A percentile compares a stretch with the other conserved stretches of the same genome.
Conservation (phyloP, 2,113 vertebrate genomes). For the Stigmatopora argus region DNA sequence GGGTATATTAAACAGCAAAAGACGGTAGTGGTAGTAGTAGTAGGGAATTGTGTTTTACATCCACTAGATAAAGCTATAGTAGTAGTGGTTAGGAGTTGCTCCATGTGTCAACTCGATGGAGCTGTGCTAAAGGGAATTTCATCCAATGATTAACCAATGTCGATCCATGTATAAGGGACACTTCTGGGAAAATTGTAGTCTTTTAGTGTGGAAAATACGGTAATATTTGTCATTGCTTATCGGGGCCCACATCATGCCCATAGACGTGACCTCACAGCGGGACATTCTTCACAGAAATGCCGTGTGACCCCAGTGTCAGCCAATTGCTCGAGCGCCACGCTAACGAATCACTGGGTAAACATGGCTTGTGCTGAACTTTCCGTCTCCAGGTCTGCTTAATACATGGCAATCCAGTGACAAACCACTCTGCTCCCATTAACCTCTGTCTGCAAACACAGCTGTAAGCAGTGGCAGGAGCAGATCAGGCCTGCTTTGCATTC, state of each 20-base stretch:
- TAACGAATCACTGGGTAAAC: conserved; percentile 49
- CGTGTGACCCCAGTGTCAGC: conserved; percentile 27
- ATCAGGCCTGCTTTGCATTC: conserved; percentile 48
- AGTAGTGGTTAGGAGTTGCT: too few species aligned
- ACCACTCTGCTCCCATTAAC: conserved; percentile 56
- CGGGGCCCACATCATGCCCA: neutral
- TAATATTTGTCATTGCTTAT: conserved; percentile 18
- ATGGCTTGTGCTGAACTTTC: conserved; percentile 49
- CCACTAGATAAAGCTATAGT: too few species aligned
- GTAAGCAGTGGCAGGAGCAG: neutral
- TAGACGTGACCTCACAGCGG: conserved; percentile 13
- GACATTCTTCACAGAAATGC: conserved; percentile 3
- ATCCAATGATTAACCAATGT: too few species aligned
- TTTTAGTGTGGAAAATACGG: too few species aligned
- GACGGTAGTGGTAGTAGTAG: too few species aligned
- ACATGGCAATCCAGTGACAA: conserved; percentile 50
- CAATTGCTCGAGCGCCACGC: conserved; percentile 38
- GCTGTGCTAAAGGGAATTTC: too few species aligned
- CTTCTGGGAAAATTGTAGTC: too few species aligned
- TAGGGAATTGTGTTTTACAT: too few species aligned
- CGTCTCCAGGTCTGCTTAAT: conserved; percentile 42
- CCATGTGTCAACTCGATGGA: too few species aligned
- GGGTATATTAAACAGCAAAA: too few species aligned
- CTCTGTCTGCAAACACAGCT: conserved; percentile 53
- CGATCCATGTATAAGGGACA: too few species aligned